phyloP scores from a whole-genome alignment of 2,113 vertebrate genomes.

The Propithecus coquereli region DNA sequence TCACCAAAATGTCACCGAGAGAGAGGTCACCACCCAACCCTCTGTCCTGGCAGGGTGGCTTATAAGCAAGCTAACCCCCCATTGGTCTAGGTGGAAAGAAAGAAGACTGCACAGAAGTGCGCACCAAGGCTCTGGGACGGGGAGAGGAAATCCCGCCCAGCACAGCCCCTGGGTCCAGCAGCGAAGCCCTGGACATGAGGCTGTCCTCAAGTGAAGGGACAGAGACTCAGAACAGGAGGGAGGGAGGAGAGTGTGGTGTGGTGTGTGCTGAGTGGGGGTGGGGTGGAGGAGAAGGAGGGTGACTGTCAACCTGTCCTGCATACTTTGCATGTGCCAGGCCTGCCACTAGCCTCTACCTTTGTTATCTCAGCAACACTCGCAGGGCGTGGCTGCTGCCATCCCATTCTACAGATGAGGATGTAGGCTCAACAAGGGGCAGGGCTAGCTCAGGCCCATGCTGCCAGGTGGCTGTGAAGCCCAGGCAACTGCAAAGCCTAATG shows the following conservation, averaged over 20 bases:
- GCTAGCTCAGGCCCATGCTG: background rate
- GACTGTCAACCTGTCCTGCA: background rate
- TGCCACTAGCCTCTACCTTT: background rate
- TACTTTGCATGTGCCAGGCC: background rate
- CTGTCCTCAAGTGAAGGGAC: background rate
- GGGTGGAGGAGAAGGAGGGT: background rate
- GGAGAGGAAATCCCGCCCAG: background rate
- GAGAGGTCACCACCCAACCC: background rate
- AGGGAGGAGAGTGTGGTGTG: background rate
- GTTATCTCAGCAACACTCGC: background rate
- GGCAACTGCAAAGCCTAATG: background rate
- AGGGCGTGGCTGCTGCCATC: background rate
- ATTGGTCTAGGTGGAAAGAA: background rate
- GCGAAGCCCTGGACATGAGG: background rate
- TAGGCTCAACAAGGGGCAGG: background rate
- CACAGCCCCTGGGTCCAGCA: background rate
- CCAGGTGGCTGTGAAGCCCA: background rate
- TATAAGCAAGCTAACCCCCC: background rate
- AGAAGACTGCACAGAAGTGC: background rate
- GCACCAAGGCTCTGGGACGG: background rate
- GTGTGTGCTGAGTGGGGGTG: background rate
- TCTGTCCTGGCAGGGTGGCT: background rate
- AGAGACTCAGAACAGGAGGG: background rate
- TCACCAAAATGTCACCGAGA: slow-evolving; percentile 27
- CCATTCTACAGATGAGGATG: background rate